A percentile compares a stretch with the other conserved stretches of the same genome.
Conservation (phyloP, 2,797 vertebrate species). For the Eutrigla gurnardus region DNA sequence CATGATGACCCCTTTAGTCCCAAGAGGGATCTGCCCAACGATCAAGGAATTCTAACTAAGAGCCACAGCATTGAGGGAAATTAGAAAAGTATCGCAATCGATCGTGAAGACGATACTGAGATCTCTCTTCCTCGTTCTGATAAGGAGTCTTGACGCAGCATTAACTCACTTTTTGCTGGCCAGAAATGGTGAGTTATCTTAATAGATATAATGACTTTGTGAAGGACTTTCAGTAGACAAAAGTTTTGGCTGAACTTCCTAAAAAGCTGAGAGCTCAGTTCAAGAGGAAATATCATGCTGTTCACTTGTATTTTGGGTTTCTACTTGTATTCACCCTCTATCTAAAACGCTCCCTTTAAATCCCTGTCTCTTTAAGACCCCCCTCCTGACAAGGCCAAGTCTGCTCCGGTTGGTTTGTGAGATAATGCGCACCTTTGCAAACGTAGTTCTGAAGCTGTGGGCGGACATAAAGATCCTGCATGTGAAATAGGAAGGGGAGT, state of each 20-base stretch:
- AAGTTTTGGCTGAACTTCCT: neutral
- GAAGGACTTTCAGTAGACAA: neutral
- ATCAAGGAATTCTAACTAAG: too few species aligned
- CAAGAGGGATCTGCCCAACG: neutral
- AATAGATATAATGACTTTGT: neutral
- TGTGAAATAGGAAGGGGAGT: too few species aligned
- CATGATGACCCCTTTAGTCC: neutral
- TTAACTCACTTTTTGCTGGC: neutral
- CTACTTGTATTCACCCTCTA: neutral
- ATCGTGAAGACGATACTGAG: neutral
- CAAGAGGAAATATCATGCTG: neutral
- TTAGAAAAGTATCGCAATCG: neutral
- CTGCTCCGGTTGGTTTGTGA: too few species aligned
- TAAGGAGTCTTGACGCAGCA: neutral
- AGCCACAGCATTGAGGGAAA: neutral
- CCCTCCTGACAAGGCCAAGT: too few species aligned
- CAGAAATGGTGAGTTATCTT: too few species aligned
- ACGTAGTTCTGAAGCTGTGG: neutral
- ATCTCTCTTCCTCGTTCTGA: neutral
- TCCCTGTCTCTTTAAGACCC: neutral
- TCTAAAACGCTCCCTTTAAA: neutral
- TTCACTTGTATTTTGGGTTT: neutral
- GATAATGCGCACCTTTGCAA: too few species aligned
- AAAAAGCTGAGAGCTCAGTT: neutral
- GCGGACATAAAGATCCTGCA: too few species aligned